Evolutionary conservation across 2,888 invertebrate species (phyloP).

Genomic region (Colletes collaris): DNA sequence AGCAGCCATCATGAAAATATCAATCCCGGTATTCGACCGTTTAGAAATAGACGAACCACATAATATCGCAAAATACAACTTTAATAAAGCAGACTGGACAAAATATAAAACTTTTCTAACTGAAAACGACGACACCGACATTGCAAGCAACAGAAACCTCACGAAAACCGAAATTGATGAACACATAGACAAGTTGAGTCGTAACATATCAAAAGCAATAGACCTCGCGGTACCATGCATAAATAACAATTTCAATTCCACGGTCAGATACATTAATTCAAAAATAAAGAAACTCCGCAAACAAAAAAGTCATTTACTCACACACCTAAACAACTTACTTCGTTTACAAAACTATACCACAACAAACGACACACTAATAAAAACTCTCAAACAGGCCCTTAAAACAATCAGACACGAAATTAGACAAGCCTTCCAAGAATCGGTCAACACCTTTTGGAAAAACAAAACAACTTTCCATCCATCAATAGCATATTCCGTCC

Average conservation of each 20-base stretch:
- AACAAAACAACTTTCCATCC: neutral
- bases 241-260: slow-evolving; percentile 6
- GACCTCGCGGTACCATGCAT: no score
- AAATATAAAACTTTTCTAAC: no score
- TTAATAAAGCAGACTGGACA: no score
- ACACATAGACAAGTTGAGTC: no score
- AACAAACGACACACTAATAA: neutral
- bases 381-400: neutral
- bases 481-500: no score
- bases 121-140: no score
- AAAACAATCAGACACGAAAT: slow-evolving; percentile 14
- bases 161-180: no score
- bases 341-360: neutral
- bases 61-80: no score
- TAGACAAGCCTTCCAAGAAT: slow-evolving; percentile 5
- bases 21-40: no score
- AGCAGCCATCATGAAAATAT: no score
- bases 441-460: slow-evolving; percentile 9
- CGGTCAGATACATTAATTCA: slow-evolving; percentile 12
- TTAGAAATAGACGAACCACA: no score
- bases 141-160: no score
- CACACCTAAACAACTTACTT: neutral
- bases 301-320: neutral
- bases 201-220: neutral
- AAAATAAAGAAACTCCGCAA: neutral